phyloP scores from a whole-genome alignment of 2,113 vertebrate genomes.

The Upupa epops region DNA sequence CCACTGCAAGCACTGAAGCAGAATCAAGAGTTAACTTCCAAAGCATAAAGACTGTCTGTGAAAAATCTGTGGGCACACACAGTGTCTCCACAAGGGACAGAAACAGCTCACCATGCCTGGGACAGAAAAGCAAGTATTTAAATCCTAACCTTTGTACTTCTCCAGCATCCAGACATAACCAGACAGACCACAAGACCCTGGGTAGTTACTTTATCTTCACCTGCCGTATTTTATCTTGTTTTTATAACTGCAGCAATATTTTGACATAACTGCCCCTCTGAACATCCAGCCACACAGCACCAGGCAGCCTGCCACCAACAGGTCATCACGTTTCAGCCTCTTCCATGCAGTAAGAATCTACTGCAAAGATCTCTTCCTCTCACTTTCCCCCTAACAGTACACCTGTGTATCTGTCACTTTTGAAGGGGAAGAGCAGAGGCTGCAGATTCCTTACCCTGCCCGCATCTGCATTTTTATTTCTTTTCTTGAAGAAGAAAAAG shows the following conservation, averaged over 20 bases:
- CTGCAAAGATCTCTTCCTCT: not conserved
- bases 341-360: not conserved
- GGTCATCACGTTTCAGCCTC: not conserved
- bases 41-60: not conserved
- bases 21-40: not conserved
- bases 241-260: not conserved
- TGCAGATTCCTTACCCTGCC: not conserved
- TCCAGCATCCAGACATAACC: not conserved
- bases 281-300: not conserved
- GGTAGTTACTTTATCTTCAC: not conserved
- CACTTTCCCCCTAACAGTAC: not conserved
- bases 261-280: not conserved
- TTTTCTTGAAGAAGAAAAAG: not conserved
- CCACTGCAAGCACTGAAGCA: not conserved
- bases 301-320: not conserved
- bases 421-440: not conserved
- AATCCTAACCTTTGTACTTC: not conserved
- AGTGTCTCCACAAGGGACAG: not conserved
- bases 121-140: not conserved
- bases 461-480: not conserved
- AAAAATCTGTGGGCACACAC: rapidly evolving
- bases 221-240: not conserved
- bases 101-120: not conserved
- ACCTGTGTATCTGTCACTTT: not conserved
- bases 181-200: not conserved